A percentile compares a stretch with the other conserved stretches of the same genome.
phyloP scores from a whole-genome alignment of 1,140 invertebrate species.

The Amphibalanus amphitrite region DNA sequence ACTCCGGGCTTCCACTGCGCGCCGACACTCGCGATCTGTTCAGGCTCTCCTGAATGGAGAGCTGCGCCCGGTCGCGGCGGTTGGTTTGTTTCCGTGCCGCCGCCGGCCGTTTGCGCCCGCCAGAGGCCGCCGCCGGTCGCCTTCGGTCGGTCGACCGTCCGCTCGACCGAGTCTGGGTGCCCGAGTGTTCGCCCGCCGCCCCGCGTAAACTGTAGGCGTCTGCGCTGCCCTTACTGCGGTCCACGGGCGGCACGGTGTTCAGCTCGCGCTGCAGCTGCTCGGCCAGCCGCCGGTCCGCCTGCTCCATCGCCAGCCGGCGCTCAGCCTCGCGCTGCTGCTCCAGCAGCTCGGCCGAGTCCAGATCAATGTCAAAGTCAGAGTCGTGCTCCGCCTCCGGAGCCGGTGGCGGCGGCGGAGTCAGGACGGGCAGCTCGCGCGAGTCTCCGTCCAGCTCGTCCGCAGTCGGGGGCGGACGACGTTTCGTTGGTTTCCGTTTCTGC shows the following conservation, averaged over 20 bases:
- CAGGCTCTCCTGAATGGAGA: background rate
- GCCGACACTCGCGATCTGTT: too few relatives aligned
- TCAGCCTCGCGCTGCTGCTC: background rate
- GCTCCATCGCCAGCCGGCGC: background rate
- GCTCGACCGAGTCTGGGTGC: too few relatives aligned
- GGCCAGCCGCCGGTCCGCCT: background rate
- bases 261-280: background rate
- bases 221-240: background rate
- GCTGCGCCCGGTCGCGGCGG: background rate
- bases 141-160: too few relatives aligned
- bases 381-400: too few relatives aligned
- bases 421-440: constrained; percentile 18
- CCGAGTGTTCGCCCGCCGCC: too few relatives aligned
- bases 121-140: too few relatives aligned
- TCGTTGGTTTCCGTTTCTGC: too few relatives aligned
- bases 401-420: constrained; percentile 20
- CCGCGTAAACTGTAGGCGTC: background rate
- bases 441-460: too few relatives aligned
- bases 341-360: background rate
- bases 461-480: too few relatives aligned
- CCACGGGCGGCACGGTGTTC: background rate
- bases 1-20: too few relatives aligned
- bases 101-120: too few relatives aligned
- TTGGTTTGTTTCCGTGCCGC: too few relatives aligned
- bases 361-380: background rate